Base-by-base conservation (phyloP, 2,797 vertebrate species). In the Falco peregrinus region DNA sequence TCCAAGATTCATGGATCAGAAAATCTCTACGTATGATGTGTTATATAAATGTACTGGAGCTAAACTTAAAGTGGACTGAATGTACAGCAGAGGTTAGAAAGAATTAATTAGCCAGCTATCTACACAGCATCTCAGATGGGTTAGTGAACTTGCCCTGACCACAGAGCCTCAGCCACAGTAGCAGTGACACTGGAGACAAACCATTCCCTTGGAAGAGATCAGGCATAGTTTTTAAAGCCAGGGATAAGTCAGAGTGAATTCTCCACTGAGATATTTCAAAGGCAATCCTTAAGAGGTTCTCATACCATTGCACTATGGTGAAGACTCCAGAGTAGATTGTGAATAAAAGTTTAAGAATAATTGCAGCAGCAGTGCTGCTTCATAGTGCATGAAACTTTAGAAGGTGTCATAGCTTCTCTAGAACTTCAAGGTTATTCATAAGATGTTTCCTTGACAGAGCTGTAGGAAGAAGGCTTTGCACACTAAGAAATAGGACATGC, bases 51-150 rank as follows among this genome's bases (percentile, higher is more conserved):
- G 5, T 48, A 25, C 3, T 1, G 1, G 3, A 57, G 3, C 5
- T 63, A 45, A 68, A 60, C 6, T 28, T 75, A 8, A 41, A 71
- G 18, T 68, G 10, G 7, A n/a, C 11, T 47, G 47, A 73, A 54
- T 12, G 10, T 50, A 69, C 21, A 69, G 6, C 33, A 65, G 28
- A 43, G 7, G 7, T 69, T 15, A 75, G 29, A 54, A 87, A 50
- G 11, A 77, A 51, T 2, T 18, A 28, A 17, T 15, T 48, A 39
- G 11, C 6, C 2, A 29, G 4, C 5, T 43, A 33, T 26, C 28
- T 73, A 26, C 16, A 24, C 4, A n/a, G 2, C 1, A 4, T 39
- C 68, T 83, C 57, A 43, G 7, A 17, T 1, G 3, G 2, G 5
- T 63, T 70, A 14, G 4, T 53, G 41, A 64, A 37, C 4, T 65